Base-by-base conservation (phyloP, 2,113 vertebrate genomes). In the Leucopsar rothschildi region DNA sequence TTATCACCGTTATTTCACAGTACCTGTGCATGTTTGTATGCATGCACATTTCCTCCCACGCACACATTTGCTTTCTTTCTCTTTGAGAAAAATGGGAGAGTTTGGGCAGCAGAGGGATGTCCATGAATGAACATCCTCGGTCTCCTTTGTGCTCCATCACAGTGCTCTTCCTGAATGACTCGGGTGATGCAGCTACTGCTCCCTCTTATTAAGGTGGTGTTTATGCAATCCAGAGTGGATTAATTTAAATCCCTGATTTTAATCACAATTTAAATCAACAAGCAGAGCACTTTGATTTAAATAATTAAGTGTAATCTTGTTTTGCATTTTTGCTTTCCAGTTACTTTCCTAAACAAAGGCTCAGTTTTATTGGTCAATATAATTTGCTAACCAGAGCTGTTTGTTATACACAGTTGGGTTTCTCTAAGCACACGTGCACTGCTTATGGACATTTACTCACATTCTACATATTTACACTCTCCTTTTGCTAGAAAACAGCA, bases 321-420 rank as follows among this genome's bases (percentile, higher is more conserved):
- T 95, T 92, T 96, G 83, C 86, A 82, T 95, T 97, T 96, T 87
- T 93, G 81, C 94, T 95, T 97, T 97, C 94, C 81, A 95, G 86
- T 95, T 95, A 89, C 77, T 95, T 95, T 93, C 83, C 83, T 87
- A 82, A 95, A 92, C 77, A 92, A 93, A 96, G 40, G 45, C 86
- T 91, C 13, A 31, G 23, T 92, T 91, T 95, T 89, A 92, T 82
- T 92, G 89, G 86, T 91, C 81, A 92, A 35, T 95, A 71, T 90
- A 4, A 64, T 81, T 94, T 91, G 68, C 71, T 90, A 93, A 83
- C 64, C 82, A 92, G 86, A 86, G 52, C 64, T 93, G 69, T 57
- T 80, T 92, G 71, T 47, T 88, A 35, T 75, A 76, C 53, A 39
- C 57, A 81, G 3, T 37, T 71, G 56, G 49, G 17, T 82, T 91